phyloP scores from a whole-genome alignment of 2,113 vertebrate genomes.

The Candoia aspera region DNA sequence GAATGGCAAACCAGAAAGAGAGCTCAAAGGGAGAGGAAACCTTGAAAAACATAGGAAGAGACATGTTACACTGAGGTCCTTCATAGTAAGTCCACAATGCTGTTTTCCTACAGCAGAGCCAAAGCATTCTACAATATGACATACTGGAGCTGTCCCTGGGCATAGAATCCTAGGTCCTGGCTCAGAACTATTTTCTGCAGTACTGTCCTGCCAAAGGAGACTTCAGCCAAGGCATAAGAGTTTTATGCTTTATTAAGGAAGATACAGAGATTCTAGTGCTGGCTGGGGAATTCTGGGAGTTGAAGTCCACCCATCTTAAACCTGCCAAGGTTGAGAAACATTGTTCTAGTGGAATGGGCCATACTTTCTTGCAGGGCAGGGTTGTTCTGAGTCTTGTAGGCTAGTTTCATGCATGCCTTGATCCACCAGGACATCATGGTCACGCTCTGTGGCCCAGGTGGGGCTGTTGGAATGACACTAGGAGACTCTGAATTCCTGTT shows the following conservation, averaged over 20 bases:
- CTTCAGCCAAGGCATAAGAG: not conserved
- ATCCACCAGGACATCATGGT: not conserved
- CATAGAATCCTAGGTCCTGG: not conserved
- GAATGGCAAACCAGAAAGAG: not conserved
- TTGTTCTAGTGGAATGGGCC: not conserved
- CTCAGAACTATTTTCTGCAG: not conserved
- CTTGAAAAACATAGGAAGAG: not conserved
- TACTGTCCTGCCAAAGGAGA: not conserved
- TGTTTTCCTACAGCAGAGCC: not conserved
- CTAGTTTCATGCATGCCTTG: not conserved
- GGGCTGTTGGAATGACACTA: not conserved
- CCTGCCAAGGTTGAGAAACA: no score
- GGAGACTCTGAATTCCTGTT: not conserved
- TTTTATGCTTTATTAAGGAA: not conserved
- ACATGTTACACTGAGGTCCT: not conserved
- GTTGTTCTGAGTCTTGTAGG: not conserved
- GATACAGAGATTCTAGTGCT: not conserved
- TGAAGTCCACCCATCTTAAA: no score
- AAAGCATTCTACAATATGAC: not conserved
- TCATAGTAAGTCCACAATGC: not conserved
- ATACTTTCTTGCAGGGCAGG: not conserved
- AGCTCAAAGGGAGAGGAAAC: not conserved
- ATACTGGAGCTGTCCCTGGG: not conserved
- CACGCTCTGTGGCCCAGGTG: not conserved
- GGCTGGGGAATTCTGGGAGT: no score